Base-by-base conservation (phyloP, 2,888 invertebrate species). In the Amaurobius ferox region DNA sequence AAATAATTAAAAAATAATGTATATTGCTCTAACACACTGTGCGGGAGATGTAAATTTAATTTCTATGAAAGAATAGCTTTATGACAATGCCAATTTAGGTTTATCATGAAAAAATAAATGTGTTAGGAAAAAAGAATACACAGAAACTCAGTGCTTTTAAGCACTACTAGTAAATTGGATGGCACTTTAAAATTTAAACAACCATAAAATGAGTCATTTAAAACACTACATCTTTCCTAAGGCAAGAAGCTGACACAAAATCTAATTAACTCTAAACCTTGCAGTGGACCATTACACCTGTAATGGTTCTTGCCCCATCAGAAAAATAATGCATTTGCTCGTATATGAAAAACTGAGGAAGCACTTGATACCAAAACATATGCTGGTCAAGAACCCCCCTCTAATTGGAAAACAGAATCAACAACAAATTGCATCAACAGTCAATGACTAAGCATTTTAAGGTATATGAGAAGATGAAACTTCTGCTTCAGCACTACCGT, bases 271-370 rank as follows among this genome's bases (percentile, higher is more conserved):
- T 23, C 26, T 48, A 44, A 5, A 7, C 44, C 16, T 44, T 16
- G 16, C 2, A 44, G 16, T 11, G n/a, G 6, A 44, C 48, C 32
- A 40, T 29, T 13, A 66, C 16, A 29, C 28, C 55, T 30, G 68
- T n/a, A 66, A 23, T 19, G 44, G 1, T 6, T 40, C 39, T 62
- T 55, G 19, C 40, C 64, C 19, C 6, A 29, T 29, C 44, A 19
- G 55, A 55, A 64, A 71, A 44, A 79, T 64, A 79, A 79, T 71
- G 79, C 79, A 44, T 79, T 78, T 79, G 66, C 71, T 62, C 44
- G 72, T 71, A n/a, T n/a, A n/a, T n/a, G 64, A 39, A 23, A 16
- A 71, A 62, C 7, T 32, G 62, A 79, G 44, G 26, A 29, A 67
- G 16, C 55, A 68, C 29, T 62, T 44, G n/a, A 44, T 16, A 44